Conservation (phyloP, 2,888 invertebrate genomes). For the Aphidoletes aphidimyza region DNA sequence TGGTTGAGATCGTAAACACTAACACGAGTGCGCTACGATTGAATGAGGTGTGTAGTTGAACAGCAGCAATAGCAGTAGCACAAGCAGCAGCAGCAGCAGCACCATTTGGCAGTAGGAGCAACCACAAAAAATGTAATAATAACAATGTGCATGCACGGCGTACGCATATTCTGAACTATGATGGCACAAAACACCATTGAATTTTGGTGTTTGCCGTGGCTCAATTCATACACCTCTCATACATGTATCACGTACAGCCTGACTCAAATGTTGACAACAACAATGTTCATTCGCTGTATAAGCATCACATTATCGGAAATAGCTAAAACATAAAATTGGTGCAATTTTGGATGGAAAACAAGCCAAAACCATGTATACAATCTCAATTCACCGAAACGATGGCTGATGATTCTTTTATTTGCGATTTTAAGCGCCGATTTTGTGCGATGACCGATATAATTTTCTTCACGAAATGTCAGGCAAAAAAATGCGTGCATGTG, state of each 20-base stretch:
- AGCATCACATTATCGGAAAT: background rate
- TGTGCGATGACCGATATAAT: background rate
- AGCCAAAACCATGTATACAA: background rate
- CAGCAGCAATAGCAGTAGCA: background rate
- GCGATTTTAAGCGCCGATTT: background rate
- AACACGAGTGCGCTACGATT: background rate
- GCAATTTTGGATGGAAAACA: conserved; percentile 6
- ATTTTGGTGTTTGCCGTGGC: background rate
- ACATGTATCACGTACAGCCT: background rate
- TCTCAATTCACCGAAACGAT: too few species aligned
- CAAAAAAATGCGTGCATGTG: background rate
- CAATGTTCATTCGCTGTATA: background rate
- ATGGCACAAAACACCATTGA: conserved; percentile 10
- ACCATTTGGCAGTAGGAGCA: conserved; percentile 28
- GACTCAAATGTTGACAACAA: conserved; percentile 32
- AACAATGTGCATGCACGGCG: conserved; percentile 51
- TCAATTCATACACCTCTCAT: background rate
- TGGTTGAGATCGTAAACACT: conserved; percentile 24
- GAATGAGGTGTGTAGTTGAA: conserved; percentile 50
- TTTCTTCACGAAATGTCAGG: background rate
- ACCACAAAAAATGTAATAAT: conserved; percentile 52
- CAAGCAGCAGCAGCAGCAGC: background rate
- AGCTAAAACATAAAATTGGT: background rate
- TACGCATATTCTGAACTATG: conserved; percentile 40
- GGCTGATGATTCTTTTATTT: background rate